A percentile compares a stretch with the other conserved stretches of the same genome.
Evolutionary conservation across 1,140 invertebrate genomes (phyloP).

Genomic region (Leptinotarsa lineolata): DNA sequence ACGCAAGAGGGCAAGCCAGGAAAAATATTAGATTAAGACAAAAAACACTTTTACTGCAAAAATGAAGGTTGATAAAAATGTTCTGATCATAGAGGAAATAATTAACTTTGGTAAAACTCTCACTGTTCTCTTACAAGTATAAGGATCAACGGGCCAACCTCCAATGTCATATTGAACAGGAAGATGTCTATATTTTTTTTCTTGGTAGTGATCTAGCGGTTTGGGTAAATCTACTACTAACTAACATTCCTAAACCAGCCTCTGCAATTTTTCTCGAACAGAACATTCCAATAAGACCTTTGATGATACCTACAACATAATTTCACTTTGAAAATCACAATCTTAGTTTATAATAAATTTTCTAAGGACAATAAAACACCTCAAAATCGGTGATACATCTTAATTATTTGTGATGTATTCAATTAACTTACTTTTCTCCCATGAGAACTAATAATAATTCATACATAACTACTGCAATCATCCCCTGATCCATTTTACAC

Average conservation of each 20-base stretch:
- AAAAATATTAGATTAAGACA: slow-evolving; percentile 53
- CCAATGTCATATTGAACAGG: slow-evolving; percentile 58
- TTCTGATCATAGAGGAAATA: background rate
- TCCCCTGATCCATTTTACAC: too few species aligned
- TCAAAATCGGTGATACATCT: too few species aligned
- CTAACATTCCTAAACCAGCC: slow-evolving; percentile 56
- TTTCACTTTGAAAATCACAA: background rate
- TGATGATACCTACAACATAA: slow-evolving; percentile 36
- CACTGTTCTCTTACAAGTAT: slow-evolving; percentile 56
- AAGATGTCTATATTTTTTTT: slow-evolving; percentile 51
- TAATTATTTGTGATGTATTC: too few species aligned
- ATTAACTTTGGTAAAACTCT: slow-evolving; percentile 38
- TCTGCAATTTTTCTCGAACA: slow-evolving; percentile 30
- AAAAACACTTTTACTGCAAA: slow-evolving; percentile 48
- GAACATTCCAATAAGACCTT: slow-evolving; percentile 39
- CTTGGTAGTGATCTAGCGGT: slow-evolving; percentile 57
- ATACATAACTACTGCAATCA: too few species aligned
- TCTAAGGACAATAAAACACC: too few species aligned
- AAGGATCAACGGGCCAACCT: slow-evolving; percentile 62
- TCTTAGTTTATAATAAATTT: background rate
- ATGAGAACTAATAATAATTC: too few species aligned
- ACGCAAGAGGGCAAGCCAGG: slow-evolving; percentile 49
- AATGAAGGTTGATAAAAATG: background rate
- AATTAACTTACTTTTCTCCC: too few species aligned
- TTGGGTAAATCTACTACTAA: slow-evolving; percentile 58